Evolutionary conservation across 2,113 vertebrate species (phyloP), one percentile per base, ranked within the genome.

Genomic region (Marcusenius ussheri): DNA sequence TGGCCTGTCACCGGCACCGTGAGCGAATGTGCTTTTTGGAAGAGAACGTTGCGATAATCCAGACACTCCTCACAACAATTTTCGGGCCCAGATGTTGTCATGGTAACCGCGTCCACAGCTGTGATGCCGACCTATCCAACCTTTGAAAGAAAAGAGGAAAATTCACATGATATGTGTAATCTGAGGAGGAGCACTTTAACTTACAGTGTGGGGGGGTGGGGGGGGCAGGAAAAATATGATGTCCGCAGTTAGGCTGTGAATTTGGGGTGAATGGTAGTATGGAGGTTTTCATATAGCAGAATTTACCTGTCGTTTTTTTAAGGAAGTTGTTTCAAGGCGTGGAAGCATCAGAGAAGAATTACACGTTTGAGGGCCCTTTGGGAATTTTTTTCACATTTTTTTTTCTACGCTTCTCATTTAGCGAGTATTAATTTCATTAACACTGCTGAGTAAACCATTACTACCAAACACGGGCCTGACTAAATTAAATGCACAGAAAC

Each of bases 381-480:
- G 47, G 83, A 13, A 50, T 86, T 86, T 80, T 86, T 85, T 85
- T 24, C 19, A 51, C 50, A 50, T 53, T 13, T 87, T 87, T 39
- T 56, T 87, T 87, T 56, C 21, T 53, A 15, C n/a, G 21, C 13
- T 87, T 49, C 83, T 86, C 45, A 87, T 87, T 87, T 53, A 53
- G 49, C 17, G 50, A 87, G 31, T n/a, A 53, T 87, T 87, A 87
- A 35, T 87, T 87, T 53, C 27, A 53, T 87, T 87, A 87, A 51
- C 47, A 56, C 84, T 87, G 85, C 85, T 87, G 49, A 35, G 49
- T 87, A 87, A 87, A 87, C 85, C 35, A 53, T 53, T 87, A 50
- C n/a, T 86, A 50, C 42, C 45, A 86, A 87, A 87, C 13, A 53
- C 50, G n/a, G 17, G 1, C 27, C 17, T 47, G 83, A 47, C 42